phyloP scores from a whole-genome alignment of 53 echinoderm and acorn worm genomes.

The Arbacia lixula region DNA sequence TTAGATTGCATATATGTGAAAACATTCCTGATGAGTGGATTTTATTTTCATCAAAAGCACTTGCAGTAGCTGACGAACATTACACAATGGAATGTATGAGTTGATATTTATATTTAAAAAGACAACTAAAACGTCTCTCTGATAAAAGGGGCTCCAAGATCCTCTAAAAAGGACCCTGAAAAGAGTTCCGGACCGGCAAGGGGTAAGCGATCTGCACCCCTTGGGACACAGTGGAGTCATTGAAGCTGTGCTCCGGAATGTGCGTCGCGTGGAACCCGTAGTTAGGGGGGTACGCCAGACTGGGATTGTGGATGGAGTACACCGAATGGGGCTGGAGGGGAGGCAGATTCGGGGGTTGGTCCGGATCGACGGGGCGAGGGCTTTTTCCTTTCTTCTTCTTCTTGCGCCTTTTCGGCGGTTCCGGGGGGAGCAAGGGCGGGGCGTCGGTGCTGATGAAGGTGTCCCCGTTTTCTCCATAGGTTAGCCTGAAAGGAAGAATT shows the following conservation, averaged over 20 bases:
- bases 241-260: slow-evolving; percentile 25
- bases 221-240: not conserved
- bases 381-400: slow-evolving; percentile 69
- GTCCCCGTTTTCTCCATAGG: slow-evolving; percentile 65
- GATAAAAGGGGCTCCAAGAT: no score
- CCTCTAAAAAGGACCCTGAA: slow-evolving; percentile 41
- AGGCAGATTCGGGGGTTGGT: slow-evolving; percentile 46
- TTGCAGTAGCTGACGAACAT: no score
- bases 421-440: slow-evolving; percentile 25
- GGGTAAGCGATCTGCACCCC: slow-evolving; percentile 27
- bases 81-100: no score
- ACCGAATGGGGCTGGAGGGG: not conserved
- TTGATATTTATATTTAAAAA: no score
- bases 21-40: no score
- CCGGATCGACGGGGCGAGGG: slow-evolving; percentile 19
- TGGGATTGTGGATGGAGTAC: slow-evolving; percentile 31
- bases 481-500: slow-evolving; percentile 52
- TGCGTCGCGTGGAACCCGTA: slow-evolving; percentile 27
- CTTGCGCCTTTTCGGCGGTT: slow-evolving; percentile 32
- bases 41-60: no score
- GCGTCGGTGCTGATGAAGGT: slow-evolving; percentile 32
- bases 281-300: slow-evolving; percentile 46
- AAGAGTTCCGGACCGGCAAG: slow-evolving; percentile 27
- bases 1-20: no score
- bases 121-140: no score